Base-by-base conservation (phyloP, 2,888 invertebrate genomes). In the Oxyteleia sp. region DNA sequence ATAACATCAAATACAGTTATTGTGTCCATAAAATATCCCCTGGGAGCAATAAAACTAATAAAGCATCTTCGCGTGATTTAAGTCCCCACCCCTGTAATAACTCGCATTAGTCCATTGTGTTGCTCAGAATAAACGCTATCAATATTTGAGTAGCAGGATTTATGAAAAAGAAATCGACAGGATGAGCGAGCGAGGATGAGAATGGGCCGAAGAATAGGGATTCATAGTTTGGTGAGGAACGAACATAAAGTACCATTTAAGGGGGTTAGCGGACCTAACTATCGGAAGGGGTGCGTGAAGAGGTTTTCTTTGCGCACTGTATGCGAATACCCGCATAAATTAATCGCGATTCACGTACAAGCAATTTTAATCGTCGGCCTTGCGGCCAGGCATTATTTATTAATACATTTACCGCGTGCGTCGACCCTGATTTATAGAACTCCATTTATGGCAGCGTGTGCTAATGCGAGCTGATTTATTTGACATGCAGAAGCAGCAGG, bases 331-430 rank as follows among this genome's bases (percentile, higher is more conserved):
- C 57, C 85, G 85, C 86, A 89, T 90, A 88, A 88, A 89, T 90
- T 87, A 89, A 88, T 85, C 84, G 80, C 81, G 75, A 85, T 82
- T 86, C 87, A 79, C 85, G 81, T 85, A 84, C 81, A 66, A 71
- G 61, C 71, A 84, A 66, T 87, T 89, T 88, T 87, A 88, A 89
- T 89, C 87, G 87, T 53, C 85, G 84, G 84, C 85, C 85, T 89
- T 86, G 87, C 86, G 87, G 84, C 66, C 82, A 43, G 74, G 59
- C 82, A 86, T 86, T 89, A 87, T 88, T 90, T 89, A 89, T 88
- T 90, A 89, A 89, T 89, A 89, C 86, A 79, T 89, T 89, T 86
- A 78, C 84, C 80, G 87, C 87, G 80, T 85, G 84, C 80, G 76
- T 85, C 79, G 57, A 75, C 84, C 68, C 80, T 85, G 86, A 86